These are phyloP conservation scores for Achroia grisella DNA, from an alignment of 1,140 invertebrate species.

Conservation along the genomic window DNA sequence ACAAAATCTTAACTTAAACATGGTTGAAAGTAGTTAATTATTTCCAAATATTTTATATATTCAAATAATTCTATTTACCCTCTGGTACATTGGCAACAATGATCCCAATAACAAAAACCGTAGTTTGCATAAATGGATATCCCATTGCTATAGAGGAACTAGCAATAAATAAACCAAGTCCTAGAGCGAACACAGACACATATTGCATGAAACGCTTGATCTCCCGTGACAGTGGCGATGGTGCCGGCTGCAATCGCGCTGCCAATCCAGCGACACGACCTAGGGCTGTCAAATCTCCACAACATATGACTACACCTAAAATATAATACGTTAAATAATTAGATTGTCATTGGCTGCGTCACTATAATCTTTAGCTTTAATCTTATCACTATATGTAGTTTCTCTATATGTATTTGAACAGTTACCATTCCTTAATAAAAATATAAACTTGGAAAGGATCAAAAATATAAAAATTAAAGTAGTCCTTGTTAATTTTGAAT, in stretches of 20 bases:
- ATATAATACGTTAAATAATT: no score
- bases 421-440: no score
- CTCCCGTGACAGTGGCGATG: constrained; percentile 46
- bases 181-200: constrained; percentile 46
- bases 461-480: no score
- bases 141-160: constrained; percentile 36
- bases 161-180: constrained; percentile 45
- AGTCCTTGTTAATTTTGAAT: no score
- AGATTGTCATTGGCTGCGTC: no score
- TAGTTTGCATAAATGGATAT: constrained; percentile 59
- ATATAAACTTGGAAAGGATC: no score
- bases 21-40: no score
- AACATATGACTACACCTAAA: constrained; percentile 54
- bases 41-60: no score
- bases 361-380: no score
- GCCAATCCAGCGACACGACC: constrained; percentile 57
- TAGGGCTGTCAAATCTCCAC: constrained; percentile 55
- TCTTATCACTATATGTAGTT: no score
- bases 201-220: constrained; percentile 48
- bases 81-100: constrained; percentile 62
- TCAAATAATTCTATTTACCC: constrained; percentile 24
- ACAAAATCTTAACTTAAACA: no score
- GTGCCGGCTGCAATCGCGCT: constrained; percentile 42
- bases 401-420: no score
- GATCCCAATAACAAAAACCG: constrained; percentile 57